Evolutionary conservation across 2,797 vertebrate genomes (phyloP).

Genomic region (Glossophaga mutica): DNA sequence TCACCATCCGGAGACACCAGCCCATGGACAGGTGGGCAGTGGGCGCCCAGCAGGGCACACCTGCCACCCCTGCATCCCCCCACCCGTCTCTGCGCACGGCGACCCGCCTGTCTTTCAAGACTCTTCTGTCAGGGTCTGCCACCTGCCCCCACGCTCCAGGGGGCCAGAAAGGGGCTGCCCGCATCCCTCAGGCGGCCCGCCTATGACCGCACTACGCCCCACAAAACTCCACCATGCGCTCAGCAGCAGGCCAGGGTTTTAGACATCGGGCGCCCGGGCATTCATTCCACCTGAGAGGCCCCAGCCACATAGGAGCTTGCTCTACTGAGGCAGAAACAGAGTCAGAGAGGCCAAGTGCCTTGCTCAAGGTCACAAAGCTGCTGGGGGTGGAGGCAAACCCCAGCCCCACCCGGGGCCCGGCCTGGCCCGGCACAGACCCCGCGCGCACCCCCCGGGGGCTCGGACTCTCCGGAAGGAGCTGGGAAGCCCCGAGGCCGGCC

Average conservation of each 20-base stretch:
- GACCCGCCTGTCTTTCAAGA: neutral
- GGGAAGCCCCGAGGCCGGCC: neutral
- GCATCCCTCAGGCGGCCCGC: no score
- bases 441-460: neutral
- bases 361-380: neutral
- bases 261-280: neutral
- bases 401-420: neutral
- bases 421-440: neutral
- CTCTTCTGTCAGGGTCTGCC: neutral
- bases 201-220: neutral
- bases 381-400: neutral
- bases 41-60: neutral
- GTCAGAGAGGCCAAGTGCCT: neutral
- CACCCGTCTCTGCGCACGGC: neutral
- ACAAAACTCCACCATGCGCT: neutral
- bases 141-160: neutral
- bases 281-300: neutral
- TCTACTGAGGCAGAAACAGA: neutral
- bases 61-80: neutral
- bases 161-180: neutral
- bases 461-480: neutral
- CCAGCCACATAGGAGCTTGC: neutral
- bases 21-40: rapidly evolving
- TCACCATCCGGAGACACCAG: neutral
- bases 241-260: neutral